Percentiles rank a stretch among this genome's conserved stretches.
Evolutionary conservation across 2,797 vertebrate species (phyloP).

Genomic region (Adelosebastes latens): DNA sequence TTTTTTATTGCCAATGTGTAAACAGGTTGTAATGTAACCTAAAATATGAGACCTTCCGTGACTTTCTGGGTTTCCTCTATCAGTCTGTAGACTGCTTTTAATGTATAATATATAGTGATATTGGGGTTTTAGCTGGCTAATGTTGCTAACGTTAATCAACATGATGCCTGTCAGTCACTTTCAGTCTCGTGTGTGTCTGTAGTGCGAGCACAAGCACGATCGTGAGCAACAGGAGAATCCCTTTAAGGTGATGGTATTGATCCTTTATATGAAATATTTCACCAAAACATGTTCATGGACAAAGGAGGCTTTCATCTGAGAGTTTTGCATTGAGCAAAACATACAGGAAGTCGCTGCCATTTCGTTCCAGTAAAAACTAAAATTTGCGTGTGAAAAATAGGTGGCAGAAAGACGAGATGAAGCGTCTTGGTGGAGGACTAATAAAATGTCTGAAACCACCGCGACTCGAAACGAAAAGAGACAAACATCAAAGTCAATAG

Average conservation of each 20-base stretch:
- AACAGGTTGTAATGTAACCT: too few species aligned
- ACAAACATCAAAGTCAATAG: conserved; percentile 80
- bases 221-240: too few species aligned
- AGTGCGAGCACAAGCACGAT: too few species aligned
- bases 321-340: neutral
- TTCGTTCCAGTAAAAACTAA: conserved; percentile 25
- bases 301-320: neutral
- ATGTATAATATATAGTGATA: too few species aligned
- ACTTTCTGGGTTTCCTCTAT: too few species aligned
- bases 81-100: too few species aligned
- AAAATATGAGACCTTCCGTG: too few species aligned
- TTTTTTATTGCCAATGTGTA: too few species aligned
- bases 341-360: neutral
- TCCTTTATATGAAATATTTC: neutral
- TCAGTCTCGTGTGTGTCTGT: too few species aligned
- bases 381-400: conserved; percentile 61
- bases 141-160: too few species aligned
- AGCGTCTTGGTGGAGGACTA: conserved; percentile 67
- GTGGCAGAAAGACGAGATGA: conserved; percentile 59
- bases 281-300: neutral
- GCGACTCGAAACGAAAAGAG: conserved; percentile 64
- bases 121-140: too few species aligned
- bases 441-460: conserved; percentile 77
- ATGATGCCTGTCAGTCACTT: too few species aligned
- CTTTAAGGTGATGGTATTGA: neutral